These are phyloP conservation scores for Drosophila kohkoa DNA, from an alignment of 1,140 invertebrate species.

Conservation along the genomic window DNA sequence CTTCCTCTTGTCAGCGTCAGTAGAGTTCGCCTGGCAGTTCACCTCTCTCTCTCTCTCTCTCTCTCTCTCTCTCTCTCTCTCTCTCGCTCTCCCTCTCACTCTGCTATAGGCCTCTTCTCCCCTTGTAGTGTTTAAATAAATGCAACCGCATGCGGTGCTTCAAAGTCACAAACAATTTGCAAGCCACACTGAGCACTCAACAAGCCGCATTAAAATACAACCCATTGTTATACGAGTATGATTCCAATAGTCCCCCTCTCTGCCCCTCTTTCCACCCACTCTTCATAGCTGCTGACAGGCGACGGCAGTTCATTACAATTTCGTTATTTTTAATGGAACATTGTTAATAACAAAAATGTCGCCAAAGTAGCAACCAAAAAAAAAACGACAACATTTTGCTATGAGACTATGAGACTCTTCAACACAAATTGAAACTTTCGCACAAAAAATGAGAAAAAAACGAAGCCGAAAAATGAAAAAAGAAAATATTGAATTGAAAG, in stretches of 20 bases:
- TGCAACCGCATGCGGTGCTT: slow-evolving; percentile 54
- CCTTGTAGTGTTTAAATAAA: slow-evolving; percentile 16
- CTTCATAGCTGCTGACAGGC: slow-evolving; percentile 11
- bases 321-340: slow-evolving; percentile 45
- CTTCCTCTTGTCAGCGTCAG: slow-evolving; percentile 7
- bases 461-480: slow-evolving; percentile 1
- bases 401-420: slow-evolving; percentile 7
- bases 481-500: slow-evolving; percentile 15
- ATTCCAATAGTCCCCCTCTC: slow-evolving; percentile 7
- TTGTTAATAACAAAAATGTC: slow-evolving; percentile 39
- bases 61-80: background rate
- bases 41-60: background rate
- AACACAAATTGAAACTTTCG: slow-evolving; percentile 44
- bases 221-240: slow-evolving; percentile 54
- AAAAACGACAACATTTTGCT: slow-evolving; percentile 22
- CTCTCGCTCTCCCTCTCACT: background rate
- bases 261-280: background rate
- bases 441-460: background rate
- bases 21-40: background rate
- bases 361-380: slow-evolving; percentile 25
- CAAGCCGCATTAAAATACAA: slow-evolving; percentile 71
- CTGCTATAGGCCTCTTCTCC: too few relatives aligned
- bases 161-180: slow-evolving; percentile 74
- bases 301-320: slow-evolving; percentile 17
- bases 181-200: slow-evolving; percentile 70